phyloP scores from a whole-genome alignment of 2,888 invertebrate genomes.

The Agonopterix alstromeriana region DNA sequence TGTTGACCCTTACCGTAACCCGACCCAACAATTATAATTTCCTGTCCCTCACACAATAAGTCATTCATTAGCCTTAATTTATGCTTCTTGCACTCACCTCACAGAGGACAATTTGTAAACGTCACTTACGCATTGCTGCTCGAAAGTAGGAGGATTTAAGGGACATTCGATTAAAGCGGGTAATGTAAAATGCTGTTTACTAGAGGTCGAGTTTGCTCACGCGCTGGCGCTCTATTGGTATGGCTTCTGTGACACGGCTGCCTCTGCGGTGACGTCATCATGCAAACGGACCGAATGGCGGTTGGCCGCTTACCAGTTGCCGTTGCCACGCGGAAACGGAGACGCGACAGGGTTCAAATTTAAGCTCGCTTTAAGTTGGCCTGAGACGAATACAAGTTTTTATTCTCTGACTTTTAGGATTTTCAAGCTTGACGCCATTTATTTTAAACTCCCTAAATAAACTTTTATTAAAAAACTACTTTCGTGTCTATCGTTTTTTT shows the following conservation, averaged over 20 bases:
- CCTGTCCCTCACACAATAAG: conserved; percentile 68
- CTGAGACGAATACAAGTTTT: too few relatives aligned
- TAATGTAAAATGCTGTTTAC: conserved; percentile 42
- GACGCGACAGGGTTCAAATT: too few relatives aligned
- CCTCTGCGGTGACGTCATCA: conserved; percentile 63
- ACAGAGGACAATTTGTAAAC: conserved; percentile 36
- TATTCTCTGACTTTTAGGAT: too few relatives aligned
- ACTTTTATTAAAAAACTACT: too few relatives aligned
- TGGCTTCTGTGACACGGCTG: conserved; percentile 66
- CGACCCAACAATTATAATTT: conserved; percentile 65
- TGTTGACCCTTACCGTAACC: conserved; percentile 40
- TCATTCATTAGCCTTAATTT: conserved; percentile 75
- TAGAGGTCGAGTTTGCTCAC: conserved; percentile 29
- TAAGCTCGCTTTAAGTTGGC: too few relatives aligned
- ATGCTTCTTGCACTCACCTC: conserved; percentile 66
- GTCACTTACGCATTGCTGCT: conserved; percentile 29
- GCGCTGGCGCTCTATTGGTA: conserved; percentile 31
- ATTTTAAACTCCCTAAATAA: too few relatives aligned
- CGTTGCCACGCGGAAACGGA: not conserved
- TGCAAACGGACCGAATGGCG: conserved; percentile 46
- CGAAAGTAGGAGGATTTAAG: conserved; percentile 14
- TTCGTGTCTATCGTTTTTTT: too few relatives aligned
- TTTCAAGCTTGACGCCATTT: too few relatives aligned
- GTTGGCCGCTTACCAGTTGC: conserved; percentile 19
- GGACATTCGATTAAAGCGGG: conserved; percentile 31